Evolutionary conservation across 2,888 invertebrate species (phyloP), one percentile per base, ranked within the genome.

Genomic region (Noctua fimbriata): DNA sequence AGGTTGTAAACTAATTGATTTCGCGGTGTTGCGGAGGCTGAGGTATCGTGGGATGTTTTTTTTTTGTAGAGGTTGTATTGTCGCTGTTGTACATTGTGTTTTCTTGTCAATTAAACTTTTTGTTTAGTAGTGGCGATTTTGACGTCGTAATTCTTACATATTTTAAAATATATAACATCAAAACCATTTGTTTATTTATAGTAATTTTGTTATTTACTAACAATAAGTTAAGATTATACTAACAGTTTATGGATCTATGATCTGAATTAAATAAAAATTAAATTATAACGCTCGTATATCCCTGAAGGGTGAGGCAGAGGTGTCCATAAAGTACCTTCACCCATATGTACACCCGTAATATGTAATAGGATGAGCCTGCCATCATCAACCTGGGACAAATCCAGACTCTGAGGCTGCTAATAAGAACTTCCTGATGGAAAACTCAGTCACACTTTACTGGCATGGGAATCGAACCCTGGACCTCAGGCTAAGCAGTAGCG

Each of bases 1-100:
- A 58, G n/a, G 65, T 55, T 32, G n/a, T 69, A 2, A 55, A 60
- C 41, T 70, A 76, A 82, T 83, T 73, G 86, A 86, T 86, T 86
- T 86, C 32, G 32, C 60, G 65, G 60, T 16, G 16, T 7, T 44
- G 55, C 36, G 55, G 69, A 49, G 2, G 4, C 16, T 1, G 5
- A 7, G 14, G 60, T 44, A 41, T 16, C 69, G 69, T 86, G 72
- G 66, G 72, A 82, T 76, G 44, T 60, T 47, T 52, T 9, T 16
- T 36, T 24, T 18, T 47, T 77, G 3, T 66, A 1, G 21, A 55
- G 4, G 4, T 58, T 41, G 28, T 55, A 3, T 69, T 77, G 49
- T 21, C 24, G n/a, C 2, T 3, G 6, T 63, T 71, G 7, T 28
- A 12, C 41, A 28, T 16, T 49, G 18, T 69, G 12, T 18, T 75